Conservation (phyloP, 2,888 invertebrate genomes). For the Calameuta filiformis region DNA sequence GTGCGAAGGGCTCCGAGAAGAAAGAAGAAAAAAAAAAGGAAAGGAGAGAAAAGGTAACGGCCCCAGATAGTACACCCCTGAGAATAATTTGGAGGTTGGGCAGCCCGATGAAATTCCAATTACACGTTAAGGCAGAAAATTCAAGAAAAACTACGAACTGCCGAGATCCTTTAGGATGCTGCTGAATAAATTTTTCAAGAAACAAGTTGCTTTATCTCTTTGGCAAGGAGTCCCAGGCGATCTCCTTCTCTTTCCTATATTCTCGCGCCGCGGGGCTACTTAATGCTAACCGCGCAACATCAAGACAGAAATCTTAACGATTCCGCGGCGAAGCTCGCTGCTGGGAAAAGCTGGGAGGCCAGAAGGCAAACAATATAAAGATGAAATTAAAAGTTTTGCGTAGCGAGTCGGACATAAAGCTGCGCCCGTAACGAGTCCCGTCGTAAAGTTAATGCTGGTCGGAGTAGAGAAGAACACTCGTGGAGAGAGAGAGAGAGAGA, state of each 20-base stretch:
- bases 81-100: slow-evolving; percentile 50
- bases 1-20: slow-evolving; percentile 48
- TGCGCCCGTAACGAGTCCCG: slow-evolving; percentile 27
- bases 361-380: slow-evolving; percentile 37
- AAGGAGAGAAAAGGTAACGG: slow-evolving; percentile 24
- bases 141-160: too few species aligned
- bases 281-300: slow-evolving; percentile 22
- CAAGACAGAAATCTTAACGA: slow-evolving; percentile 40
- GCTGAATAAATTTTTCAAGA: neutral
- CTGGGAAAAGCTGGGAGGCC: slow-evolving; percentile 26
- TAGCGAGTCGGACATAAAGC: slow-evolving; percentile 17
- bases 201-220: slow-evolving; percentile 1
- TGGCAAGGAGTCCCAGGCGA: neutral
- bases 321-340: slow-evolving; percentile 25
- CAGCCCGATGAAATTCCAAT: slow-evolving; percentile 23
- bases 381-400: slow-evolving; percentile 49
- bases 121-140: slow-evolving; percentile 8
- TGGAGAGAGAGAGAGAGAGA: neutral
- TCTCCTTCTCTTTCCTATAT: neutral
- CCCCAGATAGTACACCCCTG: slow-evolving; percentile 42
- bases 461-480: neutral
- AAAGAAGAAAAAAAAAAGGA: slow-evolving; percentile 32
- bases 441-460: slow-evolving; percentile 26
- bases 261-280: neutral
- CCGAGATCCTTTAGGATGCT: too few species aligned